These are phyloP conservation scores for Stichopus chloronotus DNA, from an alignment of 35 echinoderm and acorn worm species.

Conservation along the genomic window DNA sequence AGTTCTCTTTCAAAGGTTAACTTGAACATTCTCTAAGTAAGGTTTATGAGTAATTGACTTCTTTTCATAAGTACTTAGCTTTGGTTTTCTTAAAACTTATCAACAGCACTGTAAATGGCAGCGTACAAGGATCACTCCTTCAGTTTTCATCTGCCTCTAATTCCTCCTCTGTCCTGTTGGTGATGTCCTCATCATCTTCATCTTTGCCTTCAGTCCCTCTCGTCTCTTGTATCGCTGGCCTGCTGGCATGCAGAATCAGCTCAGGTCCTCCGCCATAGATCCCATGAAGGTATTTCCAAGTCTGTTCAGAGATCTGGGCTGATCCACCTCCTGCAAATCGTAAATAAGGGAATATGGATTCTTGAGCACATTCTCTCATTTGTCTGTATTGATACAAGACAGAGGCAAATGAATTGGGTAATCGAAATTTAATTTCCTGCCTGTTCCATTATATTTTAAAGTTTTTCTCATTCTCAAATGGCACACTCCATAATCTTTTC, in stretches of 20 bases:
- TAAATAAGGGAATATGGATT: conserved; percentile 10
- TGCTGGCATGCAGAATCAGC: conserved; percentile 66
- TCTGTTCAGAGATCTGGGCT: conserved; percentile 93
- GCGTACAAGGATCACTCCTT: too few species aligned
- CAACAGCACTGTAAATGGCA: too few species aligned
- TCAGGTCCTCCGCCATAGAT: conserved; percentile 97
- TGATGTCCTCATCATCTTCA: conserved; percentile 41
- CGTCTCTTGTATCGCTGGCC: conserved; percentile 32
- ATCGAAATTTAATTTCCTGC: not conserved
- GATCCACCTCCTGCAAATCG: conserved; percentile 69
- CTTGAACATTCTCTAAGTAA: too few species aligned
- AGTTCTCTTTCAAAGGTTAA: too few species aligned
- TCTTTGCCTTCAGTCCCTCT: conserved; percentile 29
- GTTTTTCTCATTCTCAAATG: too few species aligned
- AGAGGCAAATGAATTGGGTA: not conserved
- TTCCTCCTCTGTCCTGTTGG: conserved; percentile 24
- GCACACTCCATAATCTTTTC: too few species aligned
- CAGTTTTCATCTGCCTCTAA: not conserved
- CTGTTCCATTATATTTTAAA: not conserved
- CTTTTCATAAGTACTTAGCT: too few species aligned
- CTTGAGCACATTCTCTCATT: not conserved
- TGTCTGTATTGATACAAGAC: too few species aligned
- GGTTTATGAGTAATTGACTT: too few species aligned
- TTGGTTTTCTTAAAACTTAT: too few species aligned
- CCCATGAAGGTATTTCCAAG: conserved; percentile 87